phyloP scores from a whole-genome alignment of 2,888 invertebrate genomes.

The Euspilapteryx auroguttella region DNA sequence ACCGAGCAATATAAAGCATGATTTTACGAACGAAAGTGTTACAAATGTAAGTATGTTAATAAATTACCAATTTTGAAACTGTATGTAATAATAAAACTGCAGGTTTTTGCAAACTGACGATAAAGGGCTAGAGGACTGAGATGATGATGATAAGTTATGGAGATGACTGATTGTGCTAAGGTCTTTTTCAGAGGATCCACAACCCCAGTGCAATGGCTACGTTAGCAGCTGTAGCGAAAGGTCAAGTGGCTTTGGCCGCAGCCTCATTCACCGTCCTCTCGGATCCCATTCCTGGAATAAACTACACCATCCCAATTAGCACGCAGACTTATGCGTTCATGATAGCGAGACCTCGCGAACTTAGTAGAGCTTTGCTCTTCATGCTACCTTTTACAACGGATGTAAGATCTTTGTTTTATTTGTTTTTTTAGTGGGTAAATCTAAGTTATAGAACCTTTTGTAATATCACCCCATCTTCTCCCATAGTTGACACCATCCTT shows the following conservation, averaged over 20 bases:
- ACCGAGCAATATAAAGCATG: constrained; percentile 21
- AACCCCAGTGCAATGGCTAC: constrained; percentile 26
- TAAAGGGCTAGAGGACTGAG: too few species aligned
- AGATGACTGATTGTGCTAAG: too few species aligned
- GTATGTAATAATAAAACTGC: too few species aligned
- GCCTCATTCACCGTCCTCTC: constrained; percentile 33
- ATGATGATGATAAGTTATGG: too few species aligned
- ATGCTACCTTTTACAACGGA: constrained; percentile 77
- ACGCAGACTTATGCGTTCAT: constrained; percentile 80
- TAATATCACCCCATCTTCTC: too few species aligned
- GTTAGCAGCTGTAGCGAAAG: constrained; percentile 24
- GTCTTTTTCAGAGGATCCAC: constrained; percentile 19
- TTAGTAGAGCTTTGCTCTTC: constrained; percentile 82
- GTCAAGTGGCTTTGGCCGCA: constrained; percentile 35
- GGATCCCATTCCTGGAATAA: constrained; percentile 51
- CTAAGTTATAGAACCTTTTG: too few species aligned
- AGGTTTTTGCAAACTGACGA: too few species aligned
- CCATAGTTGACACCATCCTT: too few species aligned
- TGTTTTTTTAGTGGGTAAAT: too few species aligned
- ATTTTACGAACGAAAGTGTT: constrained; percentile 20
- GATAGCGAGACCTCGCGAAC: constrained; percentile 74
- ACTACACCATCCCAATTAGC: constrained; percentile 79
- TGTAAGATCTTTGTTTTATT: too few species aligned
- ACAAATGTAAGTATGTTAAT: constrained; percentile 31
- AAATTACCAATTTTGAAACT: too few species aligned